Evolutionary conservation across 2,797 vertebrate genomes (phyloP), one percentile per base, ranked within the genome.

Genomic region (Coregonus suidteri): DNA sequence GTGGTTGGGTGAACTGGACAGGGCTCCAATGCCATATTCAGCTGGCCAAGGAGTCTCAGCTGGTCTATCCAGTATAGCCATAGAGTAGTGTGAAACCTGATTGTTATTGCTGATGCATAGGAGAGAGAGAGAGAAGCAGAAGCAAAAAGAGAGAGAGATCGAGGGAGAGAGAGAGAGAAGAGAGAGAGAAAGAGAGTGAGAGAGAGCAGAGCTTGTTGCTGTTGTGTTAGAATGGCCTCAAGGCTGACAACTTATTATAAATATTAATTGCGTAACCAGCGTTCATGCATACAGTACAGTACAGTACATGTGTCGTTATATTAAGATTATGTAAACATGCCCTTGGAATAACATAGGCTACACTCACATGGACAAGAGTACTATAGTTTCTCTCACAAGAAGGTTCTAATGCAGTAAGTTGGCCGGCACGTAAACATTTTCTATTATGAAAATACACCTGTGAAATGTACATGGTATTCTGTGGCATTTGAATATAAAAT

Each of bases 1-100:
- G 51, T 53, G 70, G 47, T 14, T 56, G 71, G 30, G 25, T 54
- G 51, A 52, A 54, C 51, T 54, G 71, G 52, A 72, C 71, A 35
- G 30, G 1, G 51, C 1, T 53, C 71, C 71, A 53, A 52, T 71
- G 47, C 13, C 52, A 34, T 72, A 72, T 72, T 54, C 25, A 72
- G 15, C n/a, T 34, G n/a, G 41, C 20, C 11, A 30, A 52, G 47
- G 47, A 47, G 41, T 47, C 41, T 47, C 41, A 47, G 41, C 9
- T 11, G 41, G 9, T 47, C 9, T 47, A 47, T 47, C 41, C 41
- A 11, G 41, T 52, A 47, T 71, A 14, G 14, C 51, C 25, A 13
- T 34, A 6, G 25, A 72, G 71, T 14, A 13, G 25, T 54, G 51
- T 72, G 52, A 54, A n/a, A 16, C 5, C 51, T n/a, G 25, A 47